Conservation (phyloP, 2,113 vertebrate genomes). For the Camarhynchus parvulus region DNA sequence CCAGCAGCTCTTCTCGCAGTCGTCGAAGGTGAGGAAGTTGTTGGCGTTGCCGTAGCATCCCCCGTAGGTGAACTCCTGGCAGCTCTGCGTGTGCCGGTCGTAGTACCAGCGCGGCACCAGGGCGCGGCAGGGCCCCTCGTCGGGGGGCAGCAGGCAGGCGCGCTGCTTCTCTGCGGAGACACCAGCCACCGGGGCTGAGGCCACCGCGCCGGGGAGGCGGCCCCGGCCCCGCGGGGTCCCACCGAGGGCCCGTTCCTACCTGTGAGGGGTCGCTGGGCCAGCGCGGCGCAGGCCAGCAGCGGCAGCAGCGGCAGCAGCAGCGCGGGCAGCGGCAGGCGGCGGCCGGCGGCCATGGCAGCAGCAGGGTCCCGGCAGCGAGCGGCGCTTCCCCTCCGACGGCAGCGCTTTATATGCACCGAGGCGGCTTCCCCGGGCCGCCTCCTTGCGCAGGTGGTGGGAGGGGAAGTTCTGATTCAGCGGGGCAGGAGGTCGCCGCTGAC, state of each 20-base stretch:
- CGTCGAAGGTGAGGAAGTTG: constrained; percentile 80
- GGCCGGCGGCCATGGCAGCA: not conserved
- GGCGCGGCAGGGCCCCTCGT: constrained; percentile 82
- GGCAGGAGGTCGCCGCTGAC: not conserved
- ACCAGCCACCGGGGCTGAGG: not conserved
- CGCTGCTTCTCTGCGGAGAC: constrained; percentile 59
- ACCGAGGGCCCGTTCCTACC: not conserved
- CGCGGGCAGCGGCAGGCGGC: not conserved
- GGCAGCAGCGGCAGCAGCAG: not conserved
- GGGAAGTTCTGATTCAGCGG: constrained; percentile 31
- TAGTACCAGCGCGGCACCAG: constrained; percentile 81
- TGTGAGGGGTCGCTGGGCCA: not conserved
- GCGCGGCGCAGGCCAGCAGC: not conserved
- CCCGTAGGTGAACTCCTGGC: constrained; percentile 84
- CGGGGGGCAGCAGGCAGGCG: constrained; percentile 81
- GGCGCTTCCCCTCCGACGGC: not conserved
- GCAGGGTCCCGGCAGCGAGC: not conserved
- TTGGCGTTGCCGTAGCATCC: constrained; percentile 90
- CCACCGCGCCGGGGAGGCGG: not conserved
- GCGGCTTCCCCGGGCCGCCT: constrained; percentile 13
- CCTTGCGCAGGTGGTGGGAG: constrained; percentile 11
- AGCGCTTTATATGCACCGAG: constrained; percentile 35
- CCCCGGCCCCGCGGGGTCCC: not conserved
- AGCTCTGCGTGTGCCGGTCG: constrained; percentile 83
- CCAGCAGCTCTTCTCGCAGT: constrained; percentile 85